Percentiles rank a stretch among this genome's conserved stretches.
phyloP scores from a whole-genome alignment of 2,888 invertebrate species.

The Stramonita haemastoma region DNA sequence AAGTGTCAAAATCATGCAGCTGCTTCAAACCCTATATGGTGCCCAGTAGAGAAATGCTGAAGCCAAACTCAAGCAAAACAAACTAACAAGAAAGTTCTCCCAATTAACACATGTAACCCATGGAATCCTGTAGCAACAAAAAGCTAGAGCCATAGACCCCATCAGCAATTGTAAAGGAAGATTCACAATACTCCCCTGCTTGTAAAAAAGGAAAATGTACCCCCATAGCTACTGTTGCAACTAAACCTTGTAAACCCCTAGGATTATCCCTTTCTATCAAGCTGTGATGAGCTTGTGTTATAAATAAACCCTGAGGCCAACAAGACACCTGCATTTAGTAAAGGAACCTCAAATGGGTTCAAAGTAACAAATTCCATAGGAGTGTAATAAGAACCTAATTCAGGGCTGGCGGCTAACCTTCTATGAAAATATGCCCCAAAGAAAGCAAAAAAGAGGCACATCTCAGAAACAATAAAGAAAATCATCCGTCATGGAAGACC shows the following conservation, averaged over 20 bases:
- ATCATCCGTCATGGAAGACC: constrained; percentile 85
- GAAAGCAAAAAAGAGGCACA: constrained; percentile 82
- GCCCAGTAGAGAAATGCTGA: constrained; percentile 80
- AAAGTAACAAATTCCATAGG: too few relatives aligned
- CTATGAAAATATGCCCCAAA: constrained; percentile 83
- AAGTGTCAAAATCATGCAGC: constrained; percentile 84
- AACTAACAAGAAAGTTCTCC: constrained; percentile 80
- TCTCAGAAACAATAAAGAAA: constrained; percentile 86
- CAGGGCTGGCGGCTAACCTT: constrained; percentile 80
- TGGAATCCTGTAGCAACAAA: constrained; percentile 88
- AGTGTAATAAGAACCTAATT: constrained; percentile 83
- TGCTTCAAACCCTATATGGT: constrained; percentile 84
- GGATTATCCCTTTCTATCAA: constrained; percentile 79
- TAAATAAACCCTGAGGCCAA: constrained; percentile 84
- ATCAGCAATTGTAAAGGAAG: constrained; percentile 82
- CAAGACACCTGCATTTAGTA: constrained; percentile 86
- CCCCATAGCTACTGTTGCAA: constrained; percentile 81
- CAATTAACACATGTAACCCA: constrained; percentile 85
- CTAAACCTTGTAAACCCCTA: constrained; percentile 79
- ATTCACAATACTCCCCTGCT: constrained; percentile 84
- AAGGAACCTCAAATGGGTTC: constrained; percentile 85
- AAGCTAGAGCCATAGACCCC: constrained; percentile 85
- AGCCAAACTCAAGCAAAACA: constrained; percentile 80
- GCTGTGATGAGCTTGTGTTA: constrained; percentile 83
- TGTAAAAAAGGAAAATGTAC: constrained; percentile 84